Evolutionary conservation across 1,140 invertebrate genomes (phyloP), one percentile per base, ranked within the genome.

Genomic region (Zaprionus tsacasi): DNA sequence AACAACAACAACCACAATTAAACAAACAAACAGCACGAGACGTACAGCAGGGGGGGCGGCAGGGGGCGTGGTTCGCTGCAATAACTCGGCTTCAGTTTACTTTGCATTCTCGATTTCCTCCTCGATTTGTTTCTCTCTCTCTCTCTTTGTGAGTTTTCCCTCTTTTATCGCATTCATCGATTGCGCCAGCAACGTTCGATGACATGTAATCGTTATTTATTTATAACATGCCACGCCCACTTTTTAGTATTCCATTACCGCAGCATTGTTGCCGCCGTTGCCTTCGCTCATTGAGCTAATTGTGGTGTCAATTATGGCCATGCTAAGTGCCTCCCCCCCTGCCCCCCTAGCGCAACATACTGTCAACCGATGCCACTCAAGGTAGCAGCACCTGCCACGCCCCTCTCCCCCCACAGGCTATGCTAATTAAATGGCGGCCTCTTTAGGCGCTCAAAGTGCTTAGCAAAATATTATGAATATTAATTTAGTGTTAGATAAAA

Each of bases 171-270:
- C 35, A 10, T 40, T 65, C 7, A 70, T 74, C 69, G 69, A 67
- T 72, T 72, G 70, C 70, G 64, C 69, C 69, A 66, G 69, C 33
- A 35, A 10, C n/a, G 40, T 15, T 50, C 68, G 57, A 76, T 79
- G 80, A 87, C 71, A 85, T 85, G 72, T 86, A 79, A 85, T 87
- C 82, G 65, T 57, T 79, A 78, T 85, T 85, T 83, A 81, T 83
- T 85, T 83, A 78, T 83, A 82, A 65, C 33, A n/a, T 52, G 82
- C 75, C 82, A 87, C 82, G 82, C 82, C 82, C 82, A 21, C 81
- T 60, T 55, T 60, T 48, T 50, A 65, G 13, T 66, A 80, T 83
- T 80, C 66, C 77, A 82, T 82, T 82, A 80, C 72, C 36, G 43
- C 48, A 40, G 48, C 70, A 64, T 74, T 43, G 67, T 63, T 40